phyloP scores from a whole-genome alignment of 2,888 invertebrate species.

The Drosophila infuscata region DNA sequence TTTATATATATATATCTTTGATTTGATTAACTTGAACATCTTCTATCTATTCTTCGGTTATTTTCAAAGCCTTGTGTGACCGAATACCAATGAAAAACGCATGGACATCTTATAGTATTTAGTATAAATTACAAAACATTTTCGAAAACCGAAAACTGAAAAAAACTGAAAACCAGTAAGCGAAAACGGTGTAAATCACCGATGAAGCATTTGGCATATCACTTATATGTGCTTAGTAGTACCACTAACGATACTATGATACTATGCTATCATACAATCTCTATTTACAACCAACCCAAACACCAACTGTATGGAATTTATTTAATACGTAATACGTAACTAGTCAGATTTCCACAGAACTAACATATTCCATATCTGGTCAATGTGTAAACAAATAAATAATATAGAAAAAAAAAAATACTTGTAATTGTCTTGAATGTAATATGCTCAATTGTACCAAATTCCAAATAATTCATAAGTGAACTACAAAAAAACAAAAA shows the following conservation, averaged over 20 bases:
- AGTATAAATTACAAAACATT: not conserved
- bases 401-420: not conserved
- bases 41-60: not conserved
- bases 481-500: not conserved
- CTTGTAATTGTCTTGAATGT: slow-evolving; percentile 6
- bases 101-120: not conserved
- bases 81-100: slow-evolving; percentile 1
- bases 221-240: slow-evolving; percentile 35
- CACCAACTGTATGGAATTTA: slow-evolving; percentile 38
- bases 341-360: slow-evolving; percentile 26
- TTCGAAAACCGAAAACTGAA: not conserved
- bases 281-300: not conserved
- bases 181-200: slow-evolving; percentile 11
- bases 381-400: not conserved
- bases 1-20: not conserved
- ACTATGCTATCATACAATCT: slow-evolving; percentile 1
- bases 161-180: not conserved
- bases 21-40: not conserved
- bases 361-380: slow-evolving; percentile 15
- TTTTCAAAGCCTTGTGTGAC: not conserved
- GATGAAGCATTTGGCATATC: slow-evolving; percentile 55
- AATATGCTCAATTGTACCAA: slow-evolving; percentile 39
- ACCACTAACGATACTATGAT: slow-evolving; percentile 5
- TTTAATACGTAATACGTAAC: slow-evolving; percentile 21
- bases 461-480: slow-evolving; percentile 11